Conservation (phyloP, 2,113 vertebrate genomes). For the Zapornia atra region DNA sequence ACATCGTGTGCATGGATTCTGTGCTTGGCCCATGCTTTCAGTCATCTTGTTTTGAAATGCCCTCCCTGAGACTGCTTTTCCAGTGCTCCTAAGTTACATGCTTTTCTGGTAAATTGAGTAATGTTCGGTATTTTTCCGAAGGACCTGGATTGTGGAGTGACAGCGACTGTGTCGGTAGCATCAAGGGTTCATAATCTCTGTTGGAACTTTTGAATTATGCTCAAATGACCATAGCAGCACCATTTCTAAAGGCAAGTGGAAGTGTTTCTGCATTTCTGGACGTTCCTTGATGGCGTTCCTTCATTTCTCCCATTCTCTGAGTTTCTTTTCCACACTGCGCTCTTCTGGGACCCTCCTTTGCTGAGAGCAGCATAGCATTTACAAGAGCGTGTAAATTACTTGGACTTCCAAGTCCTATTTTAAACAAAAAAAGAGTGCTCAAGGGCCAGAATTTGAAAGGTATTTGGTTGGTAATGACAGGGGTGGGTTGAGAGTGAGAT, state of each 20-base stretch:
- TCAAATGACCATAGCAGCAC: neutral
- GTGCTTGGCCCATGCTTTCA: fast-evolving
- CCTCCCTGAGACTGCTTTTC: neutral
- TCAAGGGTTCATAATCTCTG: neutral
- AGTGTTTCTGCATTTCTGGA: neutral
- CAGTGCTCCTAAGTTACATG: neutral
- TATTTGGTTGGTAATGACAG: neutral
- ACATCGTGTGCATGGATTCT: neutral
- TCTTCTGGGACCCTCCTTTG: neutral
- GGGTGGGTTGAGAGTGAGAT: neutral
- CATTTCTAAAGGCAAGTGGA: neutral
- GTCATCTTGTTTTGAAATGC: neutral
- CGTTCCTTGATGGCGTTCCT: neutral
- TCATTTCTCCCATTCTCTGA: neutral
- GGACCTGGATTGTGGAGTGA: neutral
- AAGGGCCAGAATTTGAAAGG: neutral
- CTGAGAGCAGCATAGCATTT: neutral
- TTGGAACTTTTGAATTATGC: neutral
- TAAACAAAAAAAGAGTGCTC: neutral
- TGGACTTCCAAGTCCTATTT: neutral
- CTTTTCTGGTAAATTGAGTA: neutral
- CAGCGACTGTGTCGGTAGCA: fast-evolving
- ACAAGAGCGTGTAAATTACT: neutral
- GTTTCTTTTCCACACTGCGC: neutral
- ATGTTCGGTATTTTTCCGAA: neutral